A percentile compares a stretch with the other conserved stretches of the same genome.
Evolutionary conservation across 1,140 invertebrate species (phyloP).

Genomic region (Zeugodacus cucurbitae): DNA sequence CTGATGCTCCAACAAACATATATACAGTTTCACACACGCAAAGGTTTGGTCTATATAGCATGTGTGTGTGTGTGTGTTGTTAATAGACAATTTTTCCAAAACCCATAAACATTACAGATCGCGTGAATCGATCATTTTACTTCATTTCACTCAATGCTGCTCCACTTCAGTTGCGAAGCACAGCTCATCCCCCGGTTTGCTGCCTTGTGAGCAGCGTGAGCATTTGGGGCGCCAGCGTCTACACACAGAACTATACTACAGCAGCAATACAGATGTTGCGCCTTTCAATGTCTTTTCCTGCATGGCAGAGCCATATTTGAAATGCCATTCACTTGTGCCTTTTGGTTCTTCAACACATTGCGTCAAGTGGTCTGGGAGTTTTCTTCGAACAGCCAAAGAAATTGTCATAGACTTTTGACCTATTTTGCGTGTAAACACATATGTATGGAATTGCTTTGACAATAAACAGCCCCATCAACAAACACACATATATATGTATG

Average conservation of each 20-base stretch:
- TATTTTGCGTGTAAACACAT: slow-evolving; percentile 56
- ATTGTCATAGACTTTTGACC: slow-evolving; percentile 64
- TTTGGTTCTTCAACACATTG: neutral
- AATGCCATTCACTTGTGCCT: neutral
- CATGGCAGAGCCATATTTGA: neutral
- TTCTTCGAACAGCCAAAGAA: neutral
- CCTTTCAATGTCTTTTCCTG: slow-evolving; percentile 5
- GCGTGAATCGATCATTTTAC: slow-evolving; percentile 11
- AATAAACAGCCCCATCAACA: neutral
- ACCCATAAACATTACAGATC: slow-evolving; percentile 22
- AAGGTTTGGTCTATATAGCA: neutral
- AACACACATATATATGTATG: neutral
- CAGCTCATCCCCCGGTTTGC: neutral
- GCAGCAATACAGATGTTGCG: too few species aligned
- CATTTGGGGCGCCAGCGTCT: neutral
- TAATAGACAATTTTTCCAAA: neutral
- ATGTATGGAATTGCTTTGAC: slow-evolving; percentile 33
- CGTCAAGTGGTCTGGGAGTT: slow-evolving; percentile 34
- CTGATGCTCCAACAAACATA: neutral
- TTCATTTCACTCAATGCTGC: neutral
- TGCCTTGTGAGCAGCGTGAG: neutral
- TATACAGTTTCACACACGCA: neutral
- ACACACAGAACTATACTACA: neutral
- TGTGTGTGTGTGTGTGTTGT: neutral
- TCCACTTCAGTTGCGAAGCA: neutral